Conservation (phyloP, 2,113 vertebrate species). For the Promerops cafer region DNA sequence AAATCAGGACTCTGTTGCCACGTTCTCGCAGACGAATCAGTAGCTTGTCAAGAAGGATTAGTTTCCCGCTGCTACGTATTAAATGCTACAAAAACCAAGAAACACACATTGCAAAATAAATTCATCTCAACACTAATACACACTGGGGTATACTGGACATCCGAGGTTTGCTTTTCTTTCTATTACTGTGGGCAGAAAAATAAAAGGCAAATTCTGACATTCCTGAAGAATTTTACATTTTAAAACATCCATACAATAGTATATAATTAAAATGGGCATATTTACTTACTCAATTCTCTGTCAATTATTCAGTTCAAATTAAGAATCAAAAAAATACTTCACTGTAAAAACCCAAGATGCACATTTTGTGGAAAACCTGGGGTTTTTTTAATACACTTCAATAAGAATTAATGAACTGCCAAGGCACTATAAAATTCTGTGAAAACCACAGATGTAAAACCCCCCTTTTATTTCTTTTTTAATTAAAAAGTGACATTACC, state of each 20-base stretch:
- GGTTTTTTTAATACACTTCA: neutral
- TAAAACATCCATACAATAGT: neutral
- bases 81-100: slow-evolving; percentile 79
- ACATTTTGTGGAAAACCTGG: neutral
- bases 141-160: neutral
- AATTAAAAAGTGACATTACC: slow-evolving; percentile 67
- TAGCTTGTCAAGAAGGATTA: slow-evolving; percentile 95
- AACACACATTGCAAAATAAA: neutral
- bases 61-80: slow-evolving; percentile 94
- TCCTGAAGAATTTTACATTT: neutral
- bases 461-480: neutral
- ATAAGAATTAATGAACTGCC: neutral
- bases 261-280: neutral
- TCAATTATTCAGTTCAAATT: neutral
- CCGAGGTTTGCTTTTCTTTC: neutral
- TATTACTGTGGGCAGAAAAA: neutral
- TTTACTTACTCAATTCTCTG: neutral
- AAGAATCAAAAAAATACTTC: neutral
- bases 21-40: slow-evolving; percentile 91
- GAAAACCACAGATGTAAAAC: neutral
- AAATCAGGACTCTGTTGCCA: slow-evolving; percentile 95
- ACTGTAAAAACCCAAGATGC: neutral
- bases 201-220: neutral
- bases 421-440: neutral
- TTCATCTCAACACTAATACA: neutral